phyloP scores from a whole-genome alignment of 2,113 vertebrate species.

The Nothocercus nigrocapillus region DNA sequence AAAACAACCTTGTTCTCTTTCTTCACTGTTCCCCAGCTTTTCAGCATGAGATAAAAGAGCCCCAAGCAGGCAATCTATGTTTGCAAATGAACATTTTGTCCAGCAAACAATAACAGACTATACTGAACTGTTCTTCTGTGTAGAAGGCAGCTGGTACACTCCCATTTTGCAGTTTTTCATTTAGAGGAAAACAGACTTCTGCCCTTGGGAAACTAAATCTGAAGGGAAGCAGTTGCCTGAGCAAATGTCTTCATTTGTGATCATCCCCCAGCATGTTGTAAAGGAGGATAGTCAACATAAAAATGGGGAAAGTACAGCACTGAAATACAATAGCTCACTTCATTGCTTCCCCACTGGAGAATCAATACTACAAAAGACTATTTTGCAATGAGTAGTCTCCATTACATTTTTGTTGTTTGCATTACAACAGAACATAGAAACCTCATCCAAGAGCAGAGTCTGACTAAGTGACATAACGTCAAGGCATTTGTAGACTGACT shows the following conservation, averaged over 20 bases:
- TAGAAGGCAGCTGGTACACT: constrained; percentile 27
- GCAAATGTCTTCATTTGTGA: constrained; percentile 58
- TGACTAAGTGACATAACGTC: constrained; percentile 22
- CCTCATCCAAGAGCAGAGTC: constrained; percentile 17
- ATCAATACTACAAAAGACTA: constrained; percentile 41
- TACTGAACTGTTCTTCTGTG: constrained; percentile 29
- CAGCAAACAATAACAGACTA: constrained; percentile 14
- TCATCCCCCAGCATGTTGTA: neutral
- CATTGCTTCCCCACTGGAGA: constrained; percentile 43
- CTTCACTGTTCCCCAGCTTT: constrained; percentile 10
- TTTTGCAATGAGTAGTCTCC: constrained; percentile 57
- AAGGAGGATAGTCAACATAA: constrained; percentile 16
- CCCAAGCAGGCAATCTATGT: neutral
- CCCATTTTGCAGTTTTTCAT: constrained; percentile 49
- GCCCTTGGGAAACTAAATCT: constrained; percentile 59
- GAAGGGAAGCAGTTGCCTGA: constrained; percentile 5
- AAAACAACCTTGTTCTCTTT: constrained; percentile 1
- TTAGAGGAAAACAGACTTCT: constrained; percentile 51
- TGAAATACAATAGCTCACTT: constrained; percentile 66
- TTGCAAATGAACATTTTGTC: constrained; percentile 21
- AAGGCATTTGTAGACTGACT: constrained; percentile 10
- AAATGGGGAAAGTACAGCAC: constrained; percentile 53
- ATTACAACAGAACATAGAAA: constrained; percentile 62
- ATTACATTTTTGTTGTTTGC: constrained; percentile 54
- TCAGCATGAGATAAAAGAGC: neutral